Evolutionary conservation across 2,113 vertebrate genomes (phyloP), one percentile per base, ranked within the genome.

Genomic region (Pseudois nayaur): DNA sequence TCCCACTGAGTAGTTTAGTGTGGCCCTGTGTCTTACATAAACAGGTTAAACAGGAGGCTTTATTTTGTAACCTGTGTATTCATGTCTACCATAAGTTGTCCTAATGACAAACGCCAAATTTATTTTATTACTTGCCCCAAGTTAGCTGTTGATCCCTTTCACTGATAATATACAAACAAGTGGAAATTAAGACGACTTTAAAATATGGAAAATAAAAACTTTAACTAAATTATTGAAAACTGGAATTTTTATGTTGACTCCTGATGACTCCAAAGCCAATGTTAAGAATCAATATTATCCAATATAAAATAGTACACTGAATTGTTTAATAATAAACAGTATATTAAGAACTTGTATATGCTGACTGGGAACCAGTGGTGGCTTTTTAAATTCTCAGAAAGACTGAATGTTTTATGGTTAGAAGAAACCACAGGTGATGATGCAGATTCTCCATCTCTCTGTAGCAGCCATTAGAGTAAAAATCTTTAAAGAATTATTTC

Each of bases 1-100:
- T 97, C 92, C 92, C 95, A 97, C 57, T 96, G 95, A 97, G 71
- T 97, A 95, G 85, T 97, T 98, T 96, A 87, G 94, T 97, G 96
- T 97, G 94, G 95, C 67, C 94, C 96, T 95, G 62, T 91, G 93
- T 95, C 85, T 76, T 57, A 92, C 1, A 7, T 50, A 92, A 62
- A 94, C 78, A 96, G 89, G 87, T 60, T 48, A 97, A 97, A 97
- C 10, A 88, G 87, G 23, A 94, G 85, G 93, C 36, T 96, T 97
- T 5, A 36, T 11, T 84, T 0, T 43, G 67, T 84, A 91, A 86
- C 95, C 82, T 88, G 50, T 94, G n/a, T 95, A 84, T 96, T 36
- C 25, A 21, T 78, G 59, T 62, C 29, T 33, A 85, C 13, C 57
- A 78, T 95, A 86, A 89, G 94, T 45, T 95, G 59, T 89, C 87